Conservation (phyloP, 2,888 invertebrate species). For the Diarsia brunnea region DNA sequence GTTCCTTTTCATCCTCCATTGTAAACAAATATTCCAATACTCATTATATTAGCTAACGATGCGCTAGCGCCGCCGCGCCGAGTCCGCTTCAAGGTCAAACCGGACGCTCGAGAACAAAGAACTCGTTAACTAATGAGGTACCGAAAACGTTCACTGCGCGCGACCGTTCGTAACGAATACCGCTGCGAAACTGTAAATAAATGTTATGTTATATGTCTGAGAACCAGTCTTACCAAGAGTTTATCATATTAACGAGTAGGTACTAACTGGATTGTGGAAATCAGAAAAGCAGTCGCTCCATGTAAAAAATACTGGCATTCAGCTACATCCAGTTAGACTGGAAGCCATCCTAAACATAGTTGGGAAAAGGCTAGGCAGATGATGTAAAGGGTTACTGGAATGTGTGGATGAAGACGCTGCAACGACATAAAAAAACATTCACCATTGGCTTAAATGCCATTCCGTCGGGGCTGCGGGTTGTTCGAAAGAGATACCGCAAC, state of each 20-base stretch:
- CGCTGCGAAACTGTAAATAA: not conserved
- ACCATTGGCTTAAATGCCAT: not conserved
- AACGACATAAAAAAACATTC: not conserved
- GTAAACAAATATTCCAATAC: not conserved
- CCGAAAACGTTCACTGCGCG: not conserved
- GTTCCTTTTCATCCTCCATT: not conserved
- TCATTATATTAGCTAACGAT: not conserved
- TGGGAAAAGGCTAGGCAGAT: too few species aligned
- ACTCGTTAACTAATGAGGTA: not conserved
- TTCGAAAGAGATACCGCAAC: too few species aligned
- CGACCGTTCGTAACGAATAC: not conserved
- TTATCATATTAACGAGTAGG: too few species aligned
- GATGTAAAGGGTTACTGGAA: not conserved
- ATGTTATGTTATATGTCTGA: too few species aligned
- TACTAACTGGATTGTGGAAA: too few species aligned
- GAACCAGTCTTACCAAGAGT: too few species aligned
- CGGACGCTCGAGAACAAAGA: not conserved
- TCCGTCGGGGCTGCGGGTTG: too few species aligned
- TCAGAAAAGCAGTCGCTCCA: too few species aligned
- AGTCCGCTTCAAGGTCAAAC: not conserved
- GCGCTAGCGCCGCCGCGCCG: not conserved
- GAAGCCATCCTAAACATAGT: too few species aligned
- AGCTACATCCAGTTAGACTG: too few species aligned
- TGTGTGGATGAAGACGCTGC: not conserved
- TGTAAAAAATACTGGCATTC: too few species aligned